A percentile compares a stretch with the other conserved stretches of the same genome.
These are phyloP conservation scores for Cheirogaleus medius DNA, from an alignment of 2,113 vertebrate genomes.

Conservation along the genomic window DNA sequence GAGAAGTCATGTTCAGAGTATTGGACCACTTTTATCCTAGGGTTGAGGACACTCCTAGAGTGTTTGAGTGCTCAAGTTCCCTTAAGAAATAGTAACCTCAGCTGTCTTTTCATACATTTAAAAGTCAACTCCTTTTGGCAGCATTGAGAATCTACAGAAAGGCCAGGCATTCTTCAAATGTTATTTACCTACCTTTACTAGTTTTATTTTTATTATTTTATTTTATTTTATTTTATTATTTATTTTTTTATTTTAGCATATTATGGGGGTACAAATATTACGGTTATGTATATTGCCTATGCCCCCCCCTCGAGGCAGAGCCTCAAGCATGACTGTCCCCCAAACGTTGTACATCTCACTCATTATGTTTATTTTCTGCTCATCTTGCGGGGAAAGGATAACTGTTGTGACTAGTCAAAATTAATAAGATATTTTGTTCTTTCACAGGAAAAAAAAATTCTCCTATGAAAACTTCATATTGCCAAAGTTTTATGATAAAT, in stretches of 20 bases:
- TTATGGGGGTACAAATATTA: no score
- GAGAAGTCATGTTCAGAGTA: background rate
- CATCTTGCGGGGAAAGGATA: background rate
- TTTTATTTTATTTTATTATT: no score
- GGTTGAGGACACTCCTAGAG: background rate
- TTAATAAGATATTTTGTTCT: background rate
- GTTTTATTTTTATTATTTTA: no score
- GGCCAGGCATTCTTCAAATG: background rate
- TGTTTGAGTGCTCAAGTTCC: background rate
- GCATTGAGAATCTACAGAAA: background rate
- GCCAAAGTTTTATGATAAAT: background rate
- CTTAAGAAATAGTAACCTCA: background rate
- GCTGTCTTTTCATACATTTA: background rate
- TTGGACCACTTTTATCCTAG: background rate
- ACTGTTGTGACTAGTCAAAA: background rate
- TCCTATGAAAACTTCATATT: slow-evolving; percentile 51
- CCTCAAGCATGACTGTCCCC: no score
- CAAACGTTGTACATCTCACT: no score
- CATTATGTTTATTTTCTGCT: background rate
- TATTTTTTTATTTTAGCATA: no score
- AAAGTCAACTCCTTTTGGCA: background rate
- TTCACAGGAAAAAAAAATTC: background rate
- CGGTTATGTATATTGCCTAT: no score
- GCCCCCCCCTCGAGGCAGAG: no score
- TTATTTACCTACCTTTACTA: background rate